A percentile compares a stretch with the other conserved stretches of the same genome.
phyloP scores from a whole-genome alignment of 2,113 vertebrate species.

The Megalops atlanticus region DNA sequence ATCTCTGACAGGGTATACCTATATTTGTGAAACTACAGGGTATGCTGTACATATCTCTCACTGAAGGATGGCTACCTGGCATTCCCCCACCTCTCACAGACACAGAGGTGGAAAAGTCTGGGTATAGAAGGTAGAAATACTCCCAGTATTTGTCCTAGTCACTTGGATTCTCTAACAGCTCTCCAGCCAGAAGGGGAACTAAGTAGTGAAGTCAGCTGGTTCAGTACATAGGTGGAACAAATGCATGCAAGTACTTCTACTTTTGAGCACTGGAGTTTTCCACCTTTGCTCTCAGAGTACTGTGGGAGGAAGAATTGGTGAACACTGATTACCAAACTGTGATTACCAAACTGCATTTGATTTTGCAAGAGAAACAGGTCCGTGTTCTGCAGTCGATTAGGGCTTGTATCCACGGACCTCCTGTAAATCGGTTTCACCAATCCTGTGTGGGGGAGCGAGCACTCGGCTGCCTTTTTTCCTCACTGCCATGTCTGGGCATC shows the following conservation, averaged over 20 bases:
- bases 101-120: too few relatives aligned
- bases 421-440: background rate
- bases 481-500: background rate
- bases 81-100: background rate
- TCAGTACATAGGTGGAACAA: too few relatives aligned
- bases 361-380: background rate
- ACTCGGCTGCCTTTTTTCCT: background rate
- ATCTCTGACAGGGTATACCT: constrained; percentile 37
- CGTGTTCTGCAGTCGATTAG: background rate
- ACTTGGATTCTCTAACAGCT: too few relatives aligned
- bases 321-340: background rate
- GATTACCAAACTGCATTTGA: background rate
- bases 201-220: too few relatives aligned
- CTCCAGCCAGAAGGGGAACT: too few relatives aligned
- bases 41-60: constrained; percentile 53
- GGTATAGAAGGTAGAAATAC: too few relatives aligned
- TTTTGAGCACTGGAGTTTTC: too few relatives aligned
- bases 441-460: background rate
- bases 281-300: background rate
- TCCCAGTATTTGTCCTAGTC: too few relatives aligned
- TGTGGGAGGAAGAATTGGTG: background rate
- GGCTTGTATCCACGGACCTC: background rate
- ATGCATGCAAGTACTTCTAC: too few relatives aligned
- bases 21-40: constrained; percentile 67
- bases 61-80: background rate